Evolutionary conservation across 2,888 invertebrate species (phyloP), one percentile per base, ranked within the genome.

Genomic region (Caenorhabditis sp.): DNA sequence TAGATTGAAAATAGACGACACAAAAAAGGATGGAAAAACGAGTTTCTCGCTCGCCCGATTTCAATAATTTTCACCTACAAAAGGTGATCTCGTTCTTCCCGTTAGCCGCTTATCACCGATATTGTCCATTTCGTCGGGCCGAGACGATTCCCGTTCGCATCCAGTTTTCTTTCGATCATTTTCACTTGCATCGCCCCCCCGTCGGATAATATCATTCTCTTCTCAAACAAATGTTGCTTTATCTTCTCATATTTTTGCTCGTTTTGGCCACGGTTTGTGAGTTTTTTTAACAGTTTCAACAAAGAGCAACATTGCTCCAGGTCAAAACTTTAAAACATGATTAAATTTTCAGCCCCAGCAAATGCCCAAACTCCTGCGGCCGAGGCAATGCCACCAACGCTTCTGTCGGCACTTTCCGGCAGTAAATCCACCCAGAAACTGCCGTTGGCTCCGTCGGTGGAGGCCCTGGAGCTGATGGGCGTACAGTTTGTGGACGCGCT

Each of bases 401-500:
- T 65, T 5, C 35, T 65, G 8, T 56, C 65, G 9, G 35, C 46
- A 9, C 55, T 65, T 24, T 41, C 41, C 8, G 50, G n/a, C 22
- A 20, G 27, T 8, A 66, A 66, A 48, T n/a, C n/a, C n/a, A 53
- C 32, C 8, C 56, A 20, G 27, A 70, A 70, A 37, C 53, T 70
- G 17, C 70, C 70, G 9, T 32, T 70, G 35, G 59, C 70, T 17
- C 70, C 70, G 13, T 70, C 70, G 1, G 45, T 70, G 26, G 66
- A 78, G 35, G 68, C 72, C 4, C 50, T 78, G 1, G 78, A 78
- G 20, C 24, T 66, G 41, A 71, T 78, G 61, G 78, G 78, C 15
- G 78, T 68, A 3, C 78, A 78, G 35, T 78, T 78, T 35, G 48
- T 78, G 24, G 86, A 86, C 71, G 86, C 83, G n/a, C 55, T 85